Conservation (phyloP, 2,113 vertebrate species). For the Gymnocephalus cernua region DNA sequence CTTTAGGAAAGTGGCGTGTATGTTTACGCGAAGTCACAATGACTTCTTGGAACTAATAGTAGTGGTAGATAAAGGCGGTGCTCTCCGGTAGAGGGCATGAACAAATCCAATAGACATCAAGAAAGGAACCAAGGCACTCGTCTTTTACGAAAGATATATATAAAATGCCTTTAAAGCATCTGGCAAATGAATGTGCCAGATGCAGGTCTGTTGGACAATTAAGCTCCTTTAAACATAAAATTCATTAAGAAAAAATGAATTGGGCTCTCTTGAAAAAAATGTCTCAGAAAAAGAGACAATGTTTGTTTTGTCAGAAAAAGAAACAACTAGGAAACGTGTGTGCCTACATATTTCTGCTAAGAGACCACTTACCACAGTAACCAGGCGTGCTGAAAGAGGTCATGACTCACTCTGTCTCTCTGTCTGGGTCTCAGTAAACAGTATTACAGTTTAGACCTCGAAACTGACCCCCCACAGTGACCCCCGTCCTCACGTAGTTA, state of each 20-base stretch:
- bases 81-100: no score
- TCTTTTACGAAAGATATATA: no score
- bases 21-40: no score
- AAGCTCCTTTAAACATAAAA: conserved; percentile 7
- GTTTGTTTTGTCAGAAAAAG: no score
- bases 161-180: no score
- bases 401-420: conserved; percentile 20
- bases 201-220: neutral
- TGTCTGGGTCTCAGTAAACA: conserved; percentile 7
- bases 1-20: no score
- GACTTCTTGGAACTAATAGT: no score
- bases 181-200: no score
- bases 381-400: neutral
- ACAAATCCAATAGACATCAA: no score
- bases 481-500: neutral
- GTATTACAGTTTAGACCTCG: neutral
- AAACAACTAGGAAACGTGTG: neutral
- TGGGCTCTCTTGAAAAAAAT: neutral
- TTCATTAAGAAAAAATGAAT: neutral
- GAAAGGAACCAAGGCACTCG: no score
- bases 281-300: neutral
- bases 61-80: no score
- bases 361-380: neutral
- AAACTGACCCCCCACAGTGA: conserved; percentile 20
- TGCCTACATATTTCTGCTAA: conserved; percentile 1